These are phyloP conservation scores for Delphinus delphis DNA, from an alignment of 2,113 vertebrate genomes.

Conservation along the genomic window DNA sequence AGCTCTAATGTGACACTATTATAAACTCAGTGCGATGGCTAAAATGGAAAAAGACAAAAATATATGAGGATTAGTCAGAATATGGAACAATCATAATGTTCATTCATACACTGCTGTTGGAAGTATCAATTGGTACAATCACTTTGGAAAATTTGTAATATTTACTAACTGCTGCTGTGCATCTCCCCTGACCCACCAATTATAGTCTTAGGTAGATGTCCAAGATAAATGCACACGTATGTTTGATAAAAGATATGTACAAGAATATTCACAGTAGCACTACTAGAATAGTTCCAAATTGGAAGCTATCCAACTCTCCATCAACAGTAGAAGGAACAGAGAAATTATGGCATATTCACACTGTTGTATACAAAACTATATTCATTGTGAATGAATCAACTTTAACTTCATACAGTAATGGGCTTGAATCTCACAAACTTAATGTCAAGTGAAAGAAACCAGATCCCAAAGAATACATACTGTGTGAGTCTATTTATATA, in stretches of 20 bases:
- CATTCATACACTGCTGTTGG: not conserved
- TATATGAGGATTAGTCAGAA: not conserved
- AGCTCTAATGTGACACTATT: not conserved
- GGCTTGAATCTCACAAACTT: not conserved
- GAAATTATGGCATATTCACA: not conserved
- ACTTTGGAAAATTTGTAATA: not conserved
- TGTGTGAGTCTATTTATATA: not conserved
- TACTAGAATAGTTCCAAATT: not conserved
- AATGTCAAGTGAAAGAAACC: not conserved
- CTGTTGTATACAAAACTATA: not conserved
- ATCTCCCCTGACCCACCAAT: not conserved
- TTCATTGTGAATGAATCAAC: not conserved
- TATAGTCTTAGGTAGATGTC: not conserved
- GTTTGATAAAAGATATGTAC: not conserved
- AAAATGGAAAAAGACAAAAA: slow-evolving; percentile 4
- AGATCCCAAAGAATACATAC: not conserved
- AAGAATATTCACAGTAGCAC: not conserved
- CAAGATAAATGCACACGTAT: not conserved
- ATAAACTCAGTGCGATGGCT: not conserved
- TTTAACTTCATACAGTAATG: not conserved
- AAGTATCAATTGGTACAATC: not conserved
- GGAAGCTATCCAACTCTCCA: not conserved
- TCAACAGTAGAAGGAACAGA: not conserved
- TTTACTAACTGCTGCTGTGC: not conserved
- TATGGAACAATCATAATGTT: not conserved